These are phyloP conservation scores for Sminthurinus aureus DNA, from an alignment of 2,888 invertebrate species.

Conservation along the genomic window DNA sequence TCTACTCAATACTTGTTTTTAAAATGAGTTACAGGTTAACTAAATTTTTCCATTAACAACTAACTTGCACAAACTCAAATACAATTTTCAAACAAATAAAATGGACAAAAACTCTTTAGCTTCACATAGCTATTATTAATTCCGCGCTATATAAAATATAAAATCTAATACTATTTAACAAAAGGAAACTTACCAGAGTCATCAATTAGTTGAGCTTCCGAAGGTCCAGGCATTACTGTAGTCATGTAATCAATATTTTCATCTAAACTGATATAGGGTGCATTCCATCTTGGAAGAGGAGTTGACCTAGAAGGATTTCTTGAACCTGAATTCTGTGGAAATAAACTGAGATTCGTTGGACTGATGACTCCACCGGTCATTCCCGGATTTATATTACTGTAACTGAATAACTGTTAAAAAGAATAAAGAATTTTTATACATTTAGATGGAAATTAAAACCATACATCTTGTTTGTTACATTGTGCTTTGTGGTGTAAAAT, in stretches of 20 bases:
- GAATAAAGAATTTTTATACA: constrained; percentile 11
- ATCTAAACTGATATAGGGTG: constrained; percentile 85
- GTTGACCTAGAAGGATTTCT: constrained; percentile 65
- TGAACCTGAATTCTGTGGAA: constrained; percentile 67
- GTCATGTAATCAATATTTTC: constrained; percentile 82
- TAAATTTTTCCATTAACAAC: too few species aligned
- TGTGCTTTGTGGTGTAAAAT: background rate
- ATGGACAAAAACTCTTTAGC: background rate
- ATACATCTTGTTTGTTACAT: background rate
- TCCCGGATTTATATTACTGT: constrained; percentile 84
- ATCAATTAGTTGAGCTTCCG: constrained; percentile 79
- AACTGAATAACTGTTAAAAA: constrained; percentile 83
- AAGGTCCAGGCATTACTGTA: constrained; percentile 78
- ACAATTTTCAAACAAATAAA: background rate
- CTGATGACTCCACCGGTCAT: constrained; percentile 85
- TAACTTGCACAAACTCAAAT: background rate
- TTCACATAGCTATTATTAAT: background rate
- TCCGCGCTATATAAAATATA: background rate
- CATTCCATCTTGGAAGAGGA: constrained; percentile 78
- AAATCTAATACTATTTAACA: background rate
- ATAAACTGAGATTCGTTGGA: constrained; percentile 85
- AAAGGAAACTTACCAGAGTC: constrained; percentile 69
- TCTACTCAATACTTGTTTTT: too few species aligned
- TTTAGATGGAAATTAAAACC: background rate
- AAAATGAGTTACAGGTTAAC: background rate